Evolutionary conservation across 2,113 vertebrate species (phyloP), one percentile per base, ranked within the genome.

Genomic region (Sporophila hypoxantha): DNA sequence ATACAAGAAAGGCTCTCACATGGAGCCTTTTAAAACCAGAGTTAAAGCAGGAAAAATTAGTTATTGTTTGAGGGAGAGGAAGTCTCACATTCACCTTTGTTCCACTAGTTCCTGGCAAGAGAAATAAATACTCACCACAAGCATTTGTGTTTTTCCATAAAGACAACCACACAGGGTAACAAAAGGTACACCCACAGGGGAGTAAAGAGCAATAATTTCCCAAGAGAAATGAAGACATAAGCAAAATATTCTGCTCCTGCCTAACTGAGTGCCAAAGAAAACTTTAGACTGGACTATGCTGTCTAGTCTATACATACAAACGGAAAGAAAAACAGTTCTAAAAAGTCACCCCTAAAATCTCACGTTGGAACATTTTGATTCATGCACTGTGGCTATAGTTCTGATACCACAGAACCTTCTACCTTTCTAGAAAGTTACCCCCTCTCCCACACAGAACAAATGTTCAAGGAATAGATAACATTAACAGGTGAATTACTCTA

Each of bases 41-140:
- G 44, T 57, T 41, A 67, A 76, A 82, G 66, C 2, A 5, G 78
- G 49, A 74, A 85, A 87, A 66, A 70, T 49, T 57, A 47, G 57
- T 76, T 87, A 94, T 59, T 87, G 82, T 87, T 79, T 76, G 30
- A 76, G 20, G 16, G 61, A 92, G 32, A 93, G 92, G 85, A 94
- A 92, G 55, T 83, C 25, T 91, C 55, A 81, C 26, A 61, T 82
- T 91, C 65, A 85, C 68, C 79, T 93, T 88, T 94, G 87, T 87
- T 93, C 47, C 65, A 76, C 79, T 57, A 85, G 73, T 85, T 94
- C 69, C 76, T 93, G 89, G 92, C 64, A 76, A 85, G 37, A 87
- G 65, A 83, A 89, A 87, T 39, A 91, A 87, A 82, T 69, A 82
- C n/a, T 44, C 52, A 59, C 30, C 60, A 76, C 30, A 80, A 77